Conservation (phyloP, 2,888 invertebrate genomes). For the Therioaphis trifolii region DNA sequence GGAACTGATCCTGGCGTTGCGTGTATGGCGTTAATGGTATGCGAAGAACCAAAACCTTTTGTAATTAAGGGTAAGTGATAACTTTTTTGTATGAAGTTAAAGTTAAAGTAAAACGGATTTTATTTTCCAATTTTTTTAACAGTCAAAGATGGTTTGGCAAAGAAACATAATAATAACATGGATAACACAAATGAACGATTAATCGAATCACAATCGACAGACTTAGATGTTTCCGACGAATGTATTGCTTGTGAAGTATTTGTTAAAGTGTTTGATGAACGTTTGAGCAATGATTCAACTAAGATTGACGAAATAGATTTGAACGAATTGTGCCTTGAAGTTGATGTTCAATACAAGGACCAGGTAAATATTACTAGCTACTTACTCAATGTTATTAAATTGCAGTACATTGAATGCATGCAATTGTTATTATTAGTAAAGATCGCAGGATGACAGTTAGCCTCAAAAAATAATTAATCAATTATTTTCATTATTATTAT, state of each 20-base stretch:
- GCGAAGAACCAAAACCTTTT: too few relatives aligned
- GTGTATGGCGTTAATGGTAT: slow-evolving; percentile 36
- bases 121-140: neutral
- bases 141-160: neutral
- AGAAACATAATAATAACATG: neutral
- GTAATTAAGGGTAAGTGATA: neutral
- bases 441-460: neutral
- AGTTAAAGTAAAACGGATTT: neutral
- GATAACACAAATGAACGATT: neutral
- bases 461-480: neutral
- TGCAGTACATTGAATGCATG: neutral
- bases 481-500: neutral
- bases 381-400: neutral
- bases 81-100: neutral
- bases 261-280: slow-evolving; percentile 46
- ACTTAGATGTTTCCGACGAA: slow-evolving; percentile 25
- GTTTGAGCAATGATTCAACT: slow-evolving; percentile 3
- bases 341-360: neutral
- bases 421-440: neutral
- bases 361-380: slow-evolving; percentile 11
- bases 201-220: neutral
- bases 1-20: slow-evolving; percentile 47
- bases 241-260: slow-evolving; percentile 62
- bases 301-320: slow-evolving; percentile 10
- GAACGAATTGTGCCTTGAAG: slow-evolving; percentile 16